phyloP scores from a whole-genome alignment of 1,140 invertebrate genomes.

The Ladona fulva region DNA sequence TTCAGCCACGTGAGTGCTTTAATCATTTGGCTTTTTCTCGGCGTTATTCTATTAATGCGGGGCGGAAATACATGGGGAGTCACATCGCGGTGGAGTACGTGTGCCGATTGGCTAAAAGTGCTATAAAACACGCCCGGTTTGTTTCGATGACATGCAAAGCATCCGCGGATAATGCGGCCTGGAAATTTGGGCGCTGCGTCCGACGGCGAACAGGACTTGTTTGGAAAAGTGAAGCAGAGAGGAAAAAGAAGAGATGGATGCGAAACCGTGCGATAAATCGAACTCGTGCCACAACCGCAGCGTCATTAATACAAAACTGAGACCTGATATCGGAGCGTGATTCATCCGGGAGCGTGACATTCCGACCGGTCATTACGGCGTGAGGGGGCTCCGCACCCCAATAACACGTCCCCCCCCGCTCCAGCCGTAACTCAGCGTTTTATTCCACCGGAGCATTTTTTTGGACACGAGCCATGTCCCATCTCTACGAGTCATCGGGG shows the following conservation, averaged over 20 bases:
- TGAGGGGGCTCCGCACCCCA: background rate
- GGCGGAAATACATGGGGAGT: too few relatives aligned
- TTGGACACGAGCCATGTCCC: background rate
- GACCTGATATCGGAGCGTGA: background rate
- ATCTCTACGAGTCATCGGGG: background rate
- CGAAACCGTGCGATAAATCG: background rate
- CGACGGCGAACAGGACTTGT: too few relatives aligned
- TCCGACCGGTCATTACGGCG: background rate
- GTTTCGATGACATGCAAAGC: too few relatives aligned
- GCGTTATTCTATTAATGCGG: too few relatives aligned
- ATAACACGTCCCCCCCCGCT: background rate
- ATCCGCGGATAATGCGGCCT: too few relatives aligned
- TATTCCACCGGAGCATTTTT: background rate
- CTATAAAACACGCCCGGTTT: too few relatives aligned
- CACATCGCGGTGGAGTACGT: too few relatives aligned
- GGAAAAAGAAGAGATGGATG: background rate
- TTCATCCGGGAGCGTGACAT: background rate
- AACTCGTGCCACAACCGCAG: background rate
- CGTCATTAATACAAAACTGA: constrained; percentile 4
- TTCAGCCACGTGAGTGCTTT: too few relatives aligned
- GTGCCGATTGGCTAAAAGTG: too few relatives aligned
- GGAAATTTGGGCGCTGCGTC: too few relatives aligned
- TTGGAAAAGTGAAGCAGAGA: too few relatives aligned
- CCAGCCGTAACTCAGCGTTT: background rate
- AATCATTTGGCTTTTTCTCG: too few relatives aligned